Base-by-base conservation (phyloP, 2,888 invertebrate species). In the Junonia oenone region DNA sequence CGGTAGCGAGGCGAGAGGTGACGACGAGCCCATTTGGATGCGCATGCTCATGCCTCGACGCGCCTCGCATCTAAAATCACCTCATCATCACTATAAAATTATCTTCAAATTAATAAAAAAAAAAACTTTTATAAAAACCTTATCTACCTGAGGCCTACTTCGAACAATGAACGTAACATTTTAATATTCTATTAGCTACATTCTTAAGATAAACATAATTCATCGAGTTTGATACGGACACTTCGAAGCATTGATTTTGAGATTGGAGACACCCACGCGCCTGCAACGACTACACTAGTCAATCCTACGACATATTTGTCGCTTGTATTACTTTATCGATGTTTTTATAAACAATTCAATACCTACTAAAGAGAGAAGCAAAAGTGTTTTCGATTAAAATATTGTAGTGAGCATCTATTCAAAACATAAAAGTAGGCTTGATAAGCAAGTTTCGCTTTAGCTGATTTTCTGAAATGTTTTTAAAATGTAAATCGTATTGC, bases 1-100 rank as follows among this genome's bases (percentile, higher is more conserved):
- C 67, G 53, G 71, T 69, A 67, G 72, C 71, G 58, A 68, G 71
- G 67, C 68, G 69, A 70, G 81, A 88, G 84, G 88, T 88, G 89
- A 80, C 85, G 81, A 88, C 75, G 68, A 75, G 67, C 64, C 69
- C 67, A 86, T 89, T 88, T 74, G 61, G 72, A 87, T 88, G 87
- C 89, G 76, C 65, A 64, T 61, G 63, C 70, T 76, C 73, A 67
- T 58, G 63, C 55, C 14, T 13, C 54, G 52, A 81, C 83, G 83
- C 81, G 77, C 48, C 26, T 54, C 58, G 83, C 73, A 79, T 83
- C 61, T 58, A 49, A 64, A 68, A 69, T 62, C 37, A 58, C 62
- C 55, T 64, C 63, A 61, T 61, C 61, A 68, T 68, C 65, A 64
- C 69, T 65, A 72, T 71, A 67, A 75, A 71, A 67, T 73, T 73